Conservation (phyloP, 2,113 vertebrate species). For the Vidua macroura region DNA sequence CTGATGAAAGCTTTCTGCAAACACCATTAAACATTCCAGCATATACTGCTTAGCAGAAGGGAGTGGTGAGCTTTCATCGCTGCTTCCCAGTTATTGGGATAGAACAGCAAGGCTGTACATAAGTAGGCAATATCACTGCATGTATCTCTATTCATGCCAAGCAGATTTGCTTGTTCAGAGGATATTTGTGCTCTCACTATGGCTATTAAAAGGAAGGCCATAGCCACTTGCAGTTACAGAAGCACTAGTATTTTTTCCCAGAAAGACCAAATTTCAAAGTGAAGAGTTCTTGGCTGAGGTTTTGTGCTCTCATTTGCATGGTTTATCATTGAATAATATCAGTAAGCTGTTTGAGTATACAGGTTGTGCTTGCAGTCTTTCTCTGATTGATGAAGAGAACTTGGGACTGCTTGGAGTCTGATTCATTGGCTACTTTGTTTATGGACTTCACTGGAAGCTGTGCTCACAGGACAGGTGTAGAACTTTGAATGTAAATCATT, state of each 20-base stretch:
- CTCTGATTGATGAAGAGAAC: background rate
- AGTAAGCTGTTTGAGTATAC: background rate
- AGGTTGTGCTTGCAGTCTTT: background rate
- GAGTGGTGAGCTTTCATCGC: background rate
- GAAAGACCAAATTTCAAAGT: background rate
- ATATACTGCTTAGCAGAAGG: background rate
- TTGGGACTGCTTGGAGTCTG: background rate
- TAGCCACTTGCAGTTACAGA: background rate
- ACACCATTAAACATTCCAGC: background rate
- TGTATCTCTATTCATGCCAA: background rate
- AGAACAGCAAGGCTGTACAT: background rate
- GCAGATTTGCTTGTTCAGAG: background rate
- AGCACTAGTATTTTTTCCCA: background rate
- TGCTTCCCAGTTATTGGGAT: background rate
- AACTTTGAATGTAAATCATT: background rate
- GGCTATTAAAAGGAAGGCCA: background rate
- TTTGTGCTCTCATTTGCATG: background rate
- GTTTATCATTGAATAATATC: background rate
- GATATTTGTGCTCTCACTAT: background rate
- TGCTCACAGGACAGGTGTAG: background rate
- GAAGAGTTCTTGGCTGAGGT: background rate
- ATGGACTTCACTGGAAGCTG: background rate
- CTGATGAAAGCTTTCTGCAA: background rate
- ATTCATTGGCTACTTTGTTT: background rate
- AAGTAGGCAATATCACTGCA: background rate